A percentile compares a stretch with the other conserved stretches of the same genome.
phyloP scores from a whole-genome alignment of 2,888 invertebrate genomes.

The Epistrophe grossulariae region DNA sequence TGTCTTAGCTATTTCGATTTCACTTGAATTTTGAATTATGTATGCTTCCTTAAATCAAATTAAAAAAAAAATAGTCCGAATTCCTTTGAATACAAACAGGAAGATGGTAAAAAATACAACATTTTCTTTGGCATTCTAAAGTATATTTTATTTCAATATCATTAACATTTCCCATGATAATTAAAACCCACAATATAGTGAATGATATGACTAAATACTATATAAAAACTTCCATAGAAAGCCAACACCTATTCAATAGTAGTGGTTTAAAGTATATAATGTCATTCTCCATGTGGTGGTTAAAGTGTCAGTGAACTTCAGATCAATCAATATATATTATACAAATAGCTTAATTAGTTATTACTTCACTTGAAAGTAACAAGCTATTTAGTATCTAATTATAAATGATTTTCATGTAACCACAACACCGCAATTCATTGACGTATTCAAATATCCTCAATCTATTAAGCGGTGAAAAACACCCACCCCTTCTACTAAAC shows the following conservation, averaged over 20 bases:
- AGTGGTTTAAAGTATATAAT: conserved; percentile 17
- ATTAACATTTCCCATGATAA: not conserved
- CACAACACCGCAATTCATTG: conserved; percentile 31
- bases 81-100: too few species aligned
- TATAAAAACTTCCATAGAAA: not conserved
- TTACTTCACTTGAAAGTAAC: conserved; percentile 12
- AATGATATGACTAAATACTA: not conserved
- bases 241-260: not conserved
- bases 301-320: conserved; percentile 47
- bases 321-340: not conserved
- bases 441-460: not conserved
- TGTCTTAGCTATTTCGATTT: too few species aligned
- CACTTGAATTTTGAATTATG: too few species aligned
- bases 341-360: conserved; percentile 18
- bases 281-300: not conserved
- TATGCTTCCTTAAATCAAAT: too few species aligned
- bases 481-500: not conserved
- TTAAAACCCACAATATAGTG: not conserved
- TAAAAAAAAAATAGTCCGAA: too few species aligned
- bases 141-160: not conserved
- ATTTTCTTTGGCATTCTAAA: too few species aligned
- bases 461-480: not conserved
- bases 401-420: conserved; percentile 16
- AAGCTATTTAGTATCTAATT: conserved; percentile 29
- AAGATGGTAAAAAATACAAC: too few species aligned